Evolutionary conservation across 2,888 invertebrate species (phyloP).

Genomic region (Altica lythri): DNA sequence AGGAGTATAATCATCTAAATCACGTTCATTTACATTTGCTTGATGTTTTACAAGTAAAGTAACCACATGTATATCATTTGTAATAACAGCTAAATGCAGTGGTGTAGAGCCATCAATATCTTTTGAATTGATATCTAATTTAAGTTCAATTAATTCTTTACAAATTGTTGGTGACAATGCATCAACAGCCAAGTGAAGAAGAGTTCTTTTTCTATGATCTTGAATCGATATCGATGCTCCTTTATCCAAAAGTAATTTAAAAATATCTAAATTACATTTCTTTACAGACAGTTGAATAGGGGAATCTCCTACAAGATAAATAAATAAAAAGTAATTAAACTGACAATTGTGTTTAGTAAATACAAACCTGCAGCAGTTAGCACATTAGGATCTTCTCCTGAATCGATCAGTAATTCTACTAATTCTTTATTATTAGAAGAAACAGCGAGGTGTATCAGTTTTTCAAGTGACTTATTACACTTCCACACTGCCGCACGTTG

Average conservation of each 20-base stretch:
- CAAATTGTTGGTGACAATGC: constrained; percentile 29
- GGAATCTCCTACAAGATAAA: constrained; percentile 24
- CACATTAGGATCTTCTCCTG: constrained; percentile 28
- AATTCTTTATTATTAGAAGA: constrained; percentile 28
- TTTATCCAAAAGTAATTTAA: constrained; percentile 30
- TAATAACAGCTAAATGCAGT: constrained; percentile 40
- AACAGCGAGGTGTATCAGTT: constrained; percentile 37
- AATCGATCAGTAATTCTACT: constrained; percentile 28
- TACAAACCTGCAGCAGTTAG: constrained; percentile 28
- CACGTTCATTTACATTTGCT: constrained; percentile 37
- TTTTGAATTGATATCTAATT: constrained; percentile 31
- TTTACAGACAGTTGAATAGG: constrained; percentile 36
- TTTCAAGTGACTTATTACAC: constrained; percentile 35
- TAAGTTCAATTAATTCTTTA: constrained; percentile 28
- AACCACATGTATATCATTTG: constrained; percentile 31
- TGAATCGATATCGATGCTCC: constrained; percentile 23
- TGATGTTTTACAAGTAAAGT: constrained; percentile 34
- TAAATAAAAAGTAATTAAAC: background rate
- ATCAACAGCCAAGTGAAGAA: constrained; percentile 38
- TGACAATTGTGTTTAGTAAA: background rate
- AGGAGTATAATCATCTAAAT: constrained; percentile 41
- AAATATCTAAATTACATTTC: constrained; percentile 20
- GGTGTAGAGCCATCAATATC: constrained; percentile 39
- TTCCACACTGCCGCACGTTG: constrained; percentile 33
- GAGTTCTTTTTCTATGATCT: constrained; percentile 30